These are phyloP conservation scores for Karalla daura DNA, from an alignment of 2,797 vertebrate species.

Conservation along the genomic window DNA sequence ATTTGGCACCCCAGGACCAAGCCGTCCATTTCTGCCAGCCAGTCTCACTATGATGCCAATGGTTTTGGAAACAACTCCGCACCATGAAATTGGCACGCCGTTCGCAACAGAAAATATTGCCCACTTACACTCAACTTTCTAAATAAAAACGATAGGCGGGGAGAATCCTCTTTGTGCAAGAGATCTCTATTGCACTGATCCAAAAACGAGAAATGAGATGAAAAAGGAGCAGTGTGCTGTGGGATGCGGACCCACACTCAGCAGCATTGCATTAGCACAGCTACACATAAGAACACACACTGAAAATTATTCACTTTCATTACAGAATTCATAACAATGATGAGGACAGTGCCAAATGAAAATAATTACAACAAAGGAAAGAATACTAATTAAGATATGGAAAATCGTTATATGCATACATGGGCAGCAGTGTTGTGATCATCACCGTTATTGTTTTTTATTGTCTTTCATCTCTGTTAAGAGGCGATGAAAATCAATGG, in stretches of 20 bases:
- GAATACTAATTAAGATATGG: constrained; percentile 76
- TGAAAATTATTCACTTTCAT: constrained; percentile 56
- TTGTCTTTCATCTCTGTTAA: constrained; percentile 83
- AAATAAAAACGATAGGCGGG: constrained; percentile 61
- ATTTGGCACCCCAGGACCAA: constrained; percentile 74
- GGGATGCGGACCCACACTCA: constrained; percentile 46
- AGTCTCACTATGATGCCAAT: constrained; percentile 68
- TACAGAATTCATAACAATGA: constrained; percentile 66
- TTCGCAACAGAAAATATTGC: constrained; percentile 56
- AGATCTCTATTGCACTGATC: constrained; percentile 49
- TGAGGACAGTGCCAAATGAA: constrained; percentile 64
- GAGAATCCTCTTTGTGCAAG: constrained; percentile 63
- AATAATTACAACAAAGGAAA: constrained; percentile 76
- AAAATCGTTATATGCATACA: constrained; percentile 76
- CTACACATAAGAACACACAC: constrained; percentile 39
- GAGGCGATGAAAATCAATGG: constrained; percentile 82
- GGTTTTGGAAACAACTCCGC: constrained; percentile 67
- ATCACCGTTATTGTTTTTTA: constrained; percentile 84
- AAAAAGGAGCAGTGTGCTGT: constrained; percentile 27
- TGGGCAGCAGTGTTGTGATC: constrained; percentile 75
- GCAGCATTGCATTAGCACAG: constrained; percentile 19
- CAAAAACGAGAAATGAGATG: constrained; percentile 44
- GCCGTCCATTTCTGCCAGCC: constrained; percentile 69
- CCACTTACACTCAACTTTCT: constrained; percentile 72
- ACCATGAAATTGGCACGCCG: constrained; percentile 66